These are phyloP conservation scores for Apamea crenata DNA, from an alignment of 2,888 invertebrate genomes.

Conservation along the genomic window DNA sequence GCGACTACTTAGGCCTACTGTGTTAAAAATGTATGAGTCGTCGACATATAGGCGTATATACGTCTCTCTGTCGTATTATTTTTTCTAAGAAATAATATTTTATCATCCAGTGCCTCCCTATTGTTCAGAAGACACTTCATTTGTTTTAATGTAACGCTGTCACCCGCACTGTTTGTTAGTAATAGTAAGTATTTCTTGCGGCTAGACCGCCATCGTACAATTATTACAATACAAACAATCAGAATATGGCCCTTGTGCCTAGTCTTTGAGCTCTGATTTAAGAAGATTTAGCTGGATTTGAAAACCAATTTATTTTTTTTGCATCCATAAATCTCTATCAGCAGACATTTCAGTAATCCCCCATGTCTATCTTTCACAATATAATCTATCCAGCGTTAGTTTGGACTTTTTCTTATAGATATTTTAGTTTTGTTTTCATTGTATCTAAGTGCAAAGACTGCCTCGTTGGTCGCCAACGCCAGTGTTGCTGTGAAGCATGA, in stretches of 20 bases:
- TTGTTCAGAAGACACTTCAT: conserved; percentile 50
- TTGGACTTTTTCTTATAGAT: not conserved
- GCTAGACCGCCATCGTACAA: not conserved
- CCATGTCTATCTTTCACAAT: not conserved
- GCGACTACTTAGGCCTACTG: not conserved
- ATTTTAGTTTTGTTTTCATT: not conserved
- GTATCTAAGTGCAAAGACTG: not conserved
- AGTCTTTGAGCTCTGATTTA: not conserved
- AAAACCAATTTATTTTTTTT: not conserved
- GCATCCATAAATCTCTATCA: not conserved
- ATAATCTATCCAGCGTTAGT: not conserved
- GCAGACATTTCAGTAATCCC: not conserved
- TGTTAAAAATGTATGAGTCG: conserved; percentile 1
- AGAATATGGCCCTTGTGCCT: not conserved
- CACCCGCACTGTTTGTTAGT: conserved; percentile 22
- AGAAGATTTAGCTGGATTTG: conserved; percentile 1
- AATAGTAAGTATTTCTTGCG: conserved; percentile 25
- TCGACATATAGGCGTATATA: not conserved
- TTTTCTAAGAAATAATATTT: conserved; percentile 38
- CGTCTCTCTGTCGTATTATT: conserved; percentile 18
- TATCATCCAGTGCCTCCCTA: conserved; percentile 1
- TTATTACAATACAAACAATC: conserved; percentile 3
- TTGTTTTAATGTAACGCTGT: conserved; percentile 47
- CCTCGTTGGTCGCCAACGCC: not conserved
- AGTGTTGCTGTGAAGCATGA: not conserved